phyloP scores from a whole-genome alignment of 2,888 invertebrate species.

The Diaprepes abbreviatus region DNA sequence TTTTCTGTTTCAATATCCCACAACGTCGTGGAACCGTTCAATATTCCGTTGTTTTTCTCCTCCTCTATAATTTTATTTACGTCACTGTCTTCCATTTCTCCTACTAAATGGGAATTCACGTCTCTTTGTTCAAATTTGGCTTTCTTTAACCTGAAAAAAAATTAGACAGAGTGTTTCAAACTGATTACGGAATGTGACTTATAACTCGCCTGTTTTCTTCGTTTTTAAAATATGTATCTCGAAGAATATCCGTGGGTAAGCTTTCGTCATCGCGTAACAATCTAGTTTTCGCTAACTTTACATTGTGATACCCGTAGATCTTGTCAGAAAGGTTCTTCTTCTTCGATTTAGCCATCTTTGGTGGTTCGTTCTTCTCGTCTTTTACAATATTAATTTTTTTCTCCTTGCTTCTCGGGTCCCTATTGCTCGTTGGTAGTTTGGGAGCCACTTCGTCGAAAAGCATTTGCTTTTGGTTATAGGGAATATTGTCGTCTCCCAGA shows the following conservation, averaged over 20 bases:
- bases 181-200: too few species aligned
- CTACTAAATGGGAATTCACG: constrained; percentile 61
- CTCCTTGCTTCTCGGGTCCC: constrained; percentile 64
- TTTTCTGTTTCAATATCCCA: constrained; percentile 74
- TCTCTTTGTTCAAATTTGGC: constrained; percentile 66
- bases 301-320: constrained; percentile 63
- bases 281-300: constrained; percentile 62
- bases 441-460: constrained; percentile 50
- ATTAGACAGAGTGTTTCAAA: too few species aligned
- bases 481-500: constrained; percentile 57
- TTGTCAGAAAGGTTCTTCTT: constrained; percentile 62
- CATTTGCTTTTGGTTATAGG: constrained; percentile 57
- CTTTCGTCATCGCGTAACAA: constrained; percentile 64
- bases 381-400: constrained; percentile 34
- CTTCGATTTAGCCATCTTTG: constrained; percentile 42
- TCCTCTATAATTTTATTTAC: constrained; percentile 61
- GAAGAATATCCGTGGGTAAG: constrained; percentile 65
- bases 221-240: constrained; percentile 65
- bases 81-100: constrained; percentile 62
- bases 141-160: constrained; percentile 58
- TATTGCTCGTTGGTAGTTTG: constrained; percentile 51
- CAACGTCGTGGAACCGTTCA: constrained; percentile 63
- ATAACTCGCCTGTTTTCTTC: constrained; percentile 56
- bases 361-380: constrained; percentile 4
- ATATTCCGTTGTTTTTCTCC: constrained; percentile 56